phyloP scores from a whole-genome alignment of 2,113 vertebrate species.

The Dicerorhinus sumatrensis region DNA sequence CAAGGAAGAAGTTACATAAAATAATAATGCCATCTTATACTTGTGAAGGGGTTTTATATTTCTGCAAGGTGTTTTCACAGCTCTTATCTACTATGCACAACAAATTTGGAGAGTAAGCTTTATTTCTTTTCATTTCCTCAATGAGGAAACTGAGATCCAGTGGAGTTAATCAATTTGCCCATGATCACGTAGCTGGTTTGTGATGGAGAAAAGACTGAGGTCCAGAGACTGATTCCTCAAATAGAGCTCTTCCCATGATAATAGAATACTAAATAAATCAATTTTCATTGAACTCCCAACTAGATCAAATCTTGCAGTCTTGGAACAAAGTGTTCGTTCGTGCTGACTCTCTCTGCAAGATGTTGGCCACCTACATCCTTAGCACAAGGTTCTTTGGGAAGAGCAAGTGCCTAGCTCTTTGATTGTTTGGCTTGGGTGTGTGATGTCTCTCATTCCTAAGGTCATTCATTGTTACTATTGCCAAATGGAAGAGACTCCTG shows the following conservation, averaged over 20 bases:
- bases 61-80: background rate
- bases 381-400: background rate
- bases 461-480: background rate
- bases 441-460: background rate
- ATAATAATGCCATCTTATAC: background rate
- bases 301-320: background rate
- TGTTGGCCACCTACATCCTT: background rate
- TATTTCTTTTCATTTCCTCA: conserved; percentile 14
- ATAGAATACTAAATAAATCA: background rate
- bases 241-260: background rate
- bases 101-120: background rate
- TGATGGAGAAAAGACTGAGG: background rate
- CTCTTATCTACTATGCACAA: background rate
- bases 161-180: background rate
- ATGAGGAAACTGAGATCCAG: background rate
- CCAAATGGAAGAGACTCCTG: background rate
- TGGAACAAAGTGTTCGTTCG: background rate
- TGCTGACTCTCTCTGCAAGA: background rate
- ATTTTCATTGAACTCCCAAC: background rate
- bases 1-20: background rate
- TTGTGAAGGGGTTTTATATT: background rate
- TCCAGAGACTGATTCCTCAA: background rate
- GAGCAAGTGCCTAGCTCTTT: background rate
- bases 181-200: background rate
- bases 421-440: background rate